Conservation (phyloP, 2,888 invertebrate species). For the Apotomis betuletana region DNA sequence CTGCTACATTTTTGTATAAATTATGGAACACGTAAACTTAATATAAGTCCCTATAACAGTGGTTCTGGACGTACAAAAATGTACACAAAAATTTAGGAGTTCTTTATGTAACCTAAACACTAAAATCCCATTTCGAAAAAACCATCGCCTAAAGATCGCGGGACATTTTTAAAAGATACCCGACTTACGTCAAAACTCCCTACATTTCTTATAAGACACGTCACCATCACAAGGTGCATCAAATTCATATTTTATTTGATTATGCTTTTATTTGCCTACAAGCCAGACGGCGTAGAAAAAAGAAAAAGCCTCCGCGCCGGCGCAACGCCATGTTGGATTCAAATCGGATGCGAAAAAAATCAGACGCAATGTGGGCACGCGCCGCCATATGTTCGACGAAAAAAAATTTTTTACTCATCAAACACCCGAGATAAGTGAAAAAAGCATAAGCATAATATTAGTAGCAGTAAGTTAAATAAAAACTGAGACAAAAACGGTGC, state of each 20-base stretch:
- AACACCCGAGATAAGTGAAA: slow-evolving; percentile 41
- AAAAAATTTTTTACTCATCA: slow-evolving; percentile 42
- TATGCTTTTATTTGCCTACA: slow-evolving; percentile 39
- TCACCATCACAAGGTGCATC: slow-evolving; percentile 11
- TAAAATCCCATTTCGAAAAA: no score
- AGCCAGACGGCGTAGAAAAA: slow-evolving; percentile 40
- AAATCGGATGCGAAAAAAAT: slow-evolving; percentile 43
- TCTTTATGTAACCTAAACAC: no score
- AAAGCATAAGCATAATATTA: slow-evolving; percentile 44
- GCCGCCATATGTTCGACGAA: slow-evolving; percentile 39
- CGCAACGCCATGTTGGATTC: slow-evolving; percentile 40
- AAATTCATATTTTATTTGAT: slow-evolving; percentile 38
- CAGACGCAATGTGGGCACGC: slow-evolving; percentile 43
- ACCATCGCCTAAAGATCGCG: no score
- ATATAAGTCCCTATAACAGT: no score
- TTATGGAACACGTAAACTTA: no score
- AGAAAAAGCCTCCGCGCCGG: slow-evolving; percentile 32
- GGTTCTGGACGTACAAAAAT: no score
- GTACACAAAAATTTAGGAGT: no score
- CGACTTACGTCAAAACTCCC: no score
- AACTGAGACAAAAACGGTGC: slow-evolving; percentile 39
- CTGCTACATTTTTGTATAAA: no score
- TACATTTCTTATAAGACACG: slow-evolving; percentile 8
- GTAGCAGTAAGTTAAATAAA: slow-evolving; percentile 43
- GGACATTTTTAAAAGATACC: no score